Percentiles rank a stretch among this genome's conserved stretches.
Evolutionary conservation across 2,797 vertebrate genomes (phyloP).

Genomic region (Poliocrania exsul): DNA sequence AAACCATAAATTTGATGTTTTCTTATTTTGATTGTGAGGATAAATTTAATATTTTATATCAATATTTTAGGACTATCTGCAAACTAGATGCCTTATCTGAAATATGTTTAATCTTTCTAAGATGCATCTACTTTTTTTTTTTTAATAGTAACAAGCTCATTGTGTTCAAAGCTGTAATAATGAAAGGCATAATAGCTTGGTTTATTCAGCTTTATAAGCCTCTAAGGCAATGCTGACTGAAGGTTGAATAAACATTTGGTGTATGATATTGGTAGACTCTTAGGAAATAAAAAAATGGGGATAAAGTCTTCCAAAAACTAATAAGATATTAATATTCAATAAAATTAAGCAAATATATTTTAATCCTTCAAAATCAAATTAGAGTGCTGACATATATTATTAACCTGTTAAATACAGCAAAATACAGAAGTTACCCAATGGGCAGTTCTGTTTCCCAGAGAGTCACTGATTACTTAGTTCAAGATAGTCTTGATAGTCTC

Average conservation of each 20-base stretch:
- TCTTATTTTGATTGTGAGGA: not conserved
- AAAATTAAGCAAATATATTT: constrained; percentile 20
- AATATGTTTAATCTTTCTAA: not conserved
- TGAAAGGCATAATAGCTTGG: not conserved
- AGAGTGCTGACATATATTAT: not conserved
- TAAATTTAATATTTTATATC: constrained; percentile 35
- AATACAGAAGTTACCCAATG: not conserved
- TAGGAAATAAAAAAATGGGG: not conserved
- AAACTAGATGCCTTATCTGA: not conserved
- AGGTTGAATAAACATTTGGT: constrained; percentile 12
- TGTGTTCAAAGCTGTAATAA: constrained; percentile 13
- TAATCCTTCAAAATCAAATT: constrained; percentile 1
- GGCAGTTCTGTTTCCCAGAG: not conserved
- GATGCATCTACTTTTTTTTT: not conserved
- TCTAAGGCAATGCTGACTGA: not conserved
- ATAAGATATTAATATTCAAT: not conserved
- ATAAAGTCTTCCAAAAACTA: not conserved
- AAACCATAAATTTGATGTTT: not conserved
- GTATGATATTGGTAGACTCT: constrained; percentile 9
- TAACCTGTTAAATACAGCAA: not conserved
- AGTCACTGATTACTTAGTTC: not conserved
- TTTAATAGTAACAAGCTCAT: not conserved
- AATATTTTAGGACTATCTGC: constrained; percentile 9
- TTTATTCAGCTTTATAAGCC: constrained; percentile 52
- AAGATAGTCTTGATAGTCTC: not conserved